phyloP scores from a whole-genome alignment of 2,888 invertebrate species.

The Parthenolecanium corni region DNA sequence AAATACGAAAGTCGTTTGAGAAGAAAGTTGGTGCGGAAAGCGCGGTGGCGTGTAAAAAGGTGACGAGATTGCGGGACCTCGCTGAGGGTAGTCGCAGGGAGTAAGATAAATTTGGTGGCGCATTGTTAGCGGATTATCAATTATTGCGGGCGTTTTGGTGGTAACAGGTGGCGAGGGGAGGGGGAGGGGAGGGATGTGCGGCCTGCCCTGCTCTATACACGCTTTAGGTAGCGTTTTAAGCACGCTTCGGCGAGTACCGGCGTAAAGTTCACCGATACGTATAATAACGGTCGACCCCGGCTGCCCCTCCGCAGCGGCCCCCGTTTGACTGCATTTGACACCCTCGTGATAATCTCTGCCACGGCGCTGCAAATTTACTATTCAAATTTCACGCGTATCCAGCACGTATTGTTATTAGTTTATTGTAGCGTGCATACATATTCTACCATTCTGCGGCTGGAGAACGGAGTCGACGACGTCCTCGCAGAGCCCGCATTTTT shows the following conservation, averaged over 20 bases:
- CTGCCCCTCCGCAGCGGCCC: conserved; percentile 1
- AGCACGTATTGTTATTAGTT: conserved; percentile 24
- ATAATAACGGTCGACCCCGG: conserved; percentile 22
- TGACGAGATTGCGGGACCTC: not conserved
- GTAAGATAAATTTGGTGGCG: conserved; percentile 21
- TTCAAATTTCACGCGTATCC: conserved; percentile 29
- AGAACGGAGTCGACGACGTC: too few relatives aligned
- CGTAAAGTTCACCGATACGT: conserved; percentile 24
- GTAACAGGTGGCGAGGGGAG: not conserved
- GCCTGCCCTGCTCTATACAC: not conserved
- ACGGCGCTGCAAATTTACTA: conserved; percentile 18
- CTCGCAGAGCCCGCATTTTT: too few relatives aligned
- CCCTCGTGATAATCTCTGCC: not conserved
- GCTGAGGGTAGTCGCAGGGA: not conserved
- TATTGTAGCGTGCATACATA: conserved; percentile 12
- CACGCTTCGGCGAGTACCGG: conserved; percentile 20
- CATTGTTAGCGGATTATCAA: conserved; percentile 27
- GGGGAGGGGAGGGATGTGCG: not conserved
- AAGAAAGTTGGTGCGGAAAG: too few relatives aligned
- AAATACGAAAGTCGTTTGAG: too few relatives aligned
- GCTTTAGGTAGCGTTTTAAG: conserved; percentile 2
- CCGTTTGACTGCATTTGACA: not conserved
- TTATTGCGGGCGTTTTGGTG: conserved; percentile 19
- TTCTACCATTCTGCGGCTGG: too few relatives aligned
- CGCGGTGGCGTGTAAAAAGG: not conserved